These are phyloP conservation scores for Pediacus dermestoides DNA, from an alignment of 2,888 invertebrate species.

Conservation along the genomic window DNA sequence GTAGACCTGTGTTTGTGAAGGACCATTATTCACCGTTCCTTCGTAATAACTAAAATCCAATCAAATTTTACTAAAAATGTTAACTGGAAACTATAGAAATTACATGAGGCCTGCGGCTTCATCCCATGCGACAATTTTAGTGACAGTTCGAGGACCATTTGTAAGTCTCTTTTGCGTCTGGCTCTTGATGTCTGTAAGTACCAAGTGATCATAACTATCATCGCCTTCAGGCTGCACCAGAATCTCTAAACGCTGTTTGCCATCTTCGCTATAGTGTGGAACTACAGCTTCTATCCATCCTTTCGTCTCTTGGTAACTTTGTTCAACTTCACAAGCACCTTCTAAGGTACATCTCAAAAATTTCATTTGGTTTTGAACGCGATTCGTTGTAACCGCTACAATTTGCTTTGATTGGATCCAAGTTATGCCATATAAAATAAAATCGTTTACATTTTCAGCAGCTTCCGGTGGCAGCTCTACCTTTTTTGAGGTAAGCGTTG, in stretches of 20 bases:
- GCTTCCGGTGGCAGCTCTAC: conserved; percentile 44
- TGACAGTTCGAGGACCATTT: conserved; percentile 59
- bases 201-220: conserved; percentile 41
- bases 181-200: conserved; percentile 27
- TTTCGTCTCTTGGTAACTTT: conserved; percentile 55
- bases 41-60: conserved; percentile 64
- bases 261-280: conserved; percentile 55
- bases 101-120: conserved; percentile 56
- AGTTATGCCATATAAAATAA: conserved; percentile 65
- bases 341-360: conserved; percentile 28
- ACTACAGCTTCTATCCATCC: conserved; percentile 68
- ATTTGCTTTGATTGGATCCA: conserved; percentile 71
- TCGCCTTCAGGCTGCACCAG: conserved; percentile 34
- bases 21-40: conserved; percentile 60
- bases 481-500: conserved; percentile 17
- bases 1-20: conserved; percentile 67
- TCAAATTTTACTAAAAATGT: not conserved
- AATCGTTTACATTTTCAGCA: conserved; percentile 57
- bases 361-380: conserved; percentile 68
- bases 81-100: conserved; percentile 21
- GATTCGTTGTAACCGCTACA: conserved; percentile 76
- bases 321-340: conserved; percentile 34
- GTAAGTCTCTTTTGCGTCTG: conserved; percentile 51
- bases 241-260: conserved; percentile 37
- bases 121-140: conserved; percentile 61